Percentiles rank a stretch among this genome's conserved stretches.
phyloP scores from a whole-genome alignment of 2,797 vertebrate genomes.

The Taenioides sp. region DNA sequence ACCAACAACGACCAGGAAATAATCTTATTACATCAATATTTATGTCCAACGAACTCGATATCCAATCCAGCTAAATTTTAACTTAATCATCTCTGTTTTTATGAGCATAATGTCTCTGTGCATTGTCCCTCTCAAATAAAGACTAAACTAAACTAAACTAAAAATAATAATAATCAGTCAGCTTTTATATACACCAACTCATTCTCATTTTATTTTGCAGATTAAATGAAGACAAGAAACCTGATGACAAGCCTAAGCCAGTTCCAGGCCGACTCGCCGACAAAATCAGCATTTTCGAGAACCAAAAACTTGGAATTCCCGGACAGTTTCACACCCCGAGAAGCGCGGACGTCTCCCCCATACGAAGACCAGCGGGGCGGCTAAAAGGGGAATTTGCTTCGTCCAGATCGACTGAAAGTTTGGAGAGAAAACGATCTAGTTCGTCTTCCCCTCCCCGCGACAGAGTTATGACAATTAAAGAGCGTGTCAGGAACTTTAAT shows the following conservation, averaged over 20 bases:
- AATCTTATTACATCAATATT: too few species aligned
- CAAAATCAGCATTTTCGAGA: slow-evolving; percentile 91
- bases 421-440: slow-evolving; percentile 8
- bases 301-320: slow-evolving; percentile 44
- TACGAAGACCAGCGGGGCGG: slow-evolving; percentile 74
- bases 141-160: too few species aligned
- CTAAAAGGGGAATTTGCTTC: slow-evolving; percentile 64
- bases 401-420: slow-evolving; percentile 44
- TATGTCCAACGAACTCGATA: too few species aligned
- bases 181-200: background rate
- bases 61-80: too few species aligned
- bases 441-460: slow-evolving; percentile 42
- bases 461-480: slow-evolving; percentile 48
- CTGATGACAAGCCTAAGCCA: slow-evolving; percentile 39
- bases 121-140: too few species aligned
- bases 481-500: slow-evolving; percentile 49
- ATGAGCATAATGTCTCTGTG: too few species aligned
- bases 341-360: slow-evolving; percentile 69
- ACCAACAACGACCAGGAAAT: too few species aligned
- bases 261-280: slow-evolving; percentile 78
- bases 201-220: slow-evolving; percentile 41
- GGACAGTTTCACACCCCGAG: slow-evolving; percentile 64
- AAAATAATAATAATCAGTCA: too few species aligned
- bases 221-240: slow-evolving; percentile 39
- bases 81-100: too few species aligned